Conservation (phyloP, 2,888 invertebrate species). For the Leucozona laternaria region DNA sequence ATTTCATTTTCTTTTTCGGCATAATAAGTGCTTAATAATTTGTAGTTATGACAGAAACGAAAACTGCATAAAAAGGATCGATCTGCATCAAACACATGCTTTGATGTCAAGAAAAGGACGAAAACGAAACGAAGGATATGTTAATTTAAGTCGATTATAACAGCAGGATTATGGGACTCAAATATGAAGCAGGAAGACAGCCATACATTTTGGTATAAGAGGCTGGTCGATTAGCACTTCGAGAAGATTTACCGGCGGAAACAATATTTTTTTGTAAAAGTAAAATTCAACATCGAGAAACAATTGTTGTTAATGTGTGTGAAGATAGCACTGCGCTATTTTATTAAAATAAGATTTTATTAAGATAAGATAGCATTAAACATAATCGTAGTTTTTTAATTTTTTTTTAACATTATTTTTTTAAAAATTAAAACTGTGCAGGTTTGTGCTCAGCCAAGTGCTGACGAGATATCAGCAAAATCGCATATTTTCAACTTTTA, state of each 20-base stretch:
- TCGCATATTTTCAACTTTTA: no score
- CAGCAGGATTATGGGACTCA: constrained; percentile 52
- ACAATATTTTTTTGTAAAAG: not conserved
- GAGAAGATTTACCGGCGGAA: not conserved
- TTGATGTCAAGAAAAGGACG: constrained; percentile 14
- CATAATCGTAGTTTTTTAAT: no score
- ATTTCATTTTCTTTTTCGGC: constrained; percentile 27
- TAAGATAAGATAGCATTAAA: no score
- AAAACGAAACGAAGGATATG: constrained; percentile 21
- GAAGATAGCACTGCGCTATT: no score
- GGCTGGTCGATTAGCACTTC: not conserved
- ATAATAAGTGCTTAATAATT: constrained; percentile 31
- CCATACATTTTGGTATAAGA: not conserved
- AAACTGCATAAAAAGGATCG: constrained; percentile 31
- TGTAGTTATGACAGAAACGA: constrained; percentile 39
- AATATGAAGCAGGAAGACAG: not conserved
- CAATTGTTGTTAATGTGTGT: no score
- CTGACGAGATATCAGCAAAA: no score
- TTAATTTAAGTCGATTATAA: constrained; percentile 50
- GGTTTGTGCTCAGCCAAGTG: no score
- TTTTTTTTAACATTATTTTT: no score
- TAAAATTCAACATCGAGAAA: no score
- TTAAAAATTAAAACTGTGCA: no score
- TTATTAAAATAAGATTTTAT: no score
- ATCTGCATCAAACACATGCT: constrained; percentile 67